Conservation (phyloP, 2,888 invertebrate genomes). For the Pardosa pseudoannulata region DNA sequence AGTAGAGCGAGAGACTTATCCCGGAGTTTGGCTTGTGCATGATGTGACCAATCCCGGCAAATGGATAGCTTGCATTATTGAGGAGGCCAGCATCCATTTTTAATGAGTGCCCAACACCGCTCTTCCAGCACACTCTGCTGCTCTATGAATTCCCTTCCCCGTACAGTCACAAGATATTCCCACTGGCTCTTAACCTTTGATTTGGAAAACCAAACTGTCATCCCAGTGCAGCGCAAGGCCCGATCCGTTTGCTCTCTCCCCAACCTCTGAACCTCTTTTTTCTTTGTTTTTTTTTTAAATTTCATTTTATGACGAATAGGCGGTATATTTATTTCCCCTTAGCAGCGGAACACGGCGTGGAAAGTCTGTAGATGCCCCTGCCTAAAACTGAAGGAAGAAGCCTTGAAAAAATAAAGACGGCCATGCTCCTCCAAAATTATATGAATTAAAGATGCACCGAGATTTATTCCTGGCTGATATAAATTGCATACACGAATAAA, state of each 20-base stretch:
- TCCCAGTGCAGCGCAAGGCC: slow-evolving; percentile 50
- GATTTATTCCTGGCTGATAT: slow-evolving; percentile 66
- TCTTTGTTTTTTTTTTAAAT: slow-evolving; percentile 56
- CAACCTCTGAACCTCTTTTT: slow-evolving; percentile 8
- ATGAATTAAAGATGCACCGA: slow-evolving; percentile 66
- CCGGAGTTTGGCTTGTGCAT: slow-evolving; percentile 41
- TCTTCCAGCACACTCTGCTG: slow-evolving; percentile 25
- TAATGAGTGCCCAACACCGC: slow-evolving; percentile 65
- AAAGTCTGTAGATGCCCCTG: background rate
- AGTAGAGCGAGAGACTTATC: background rate
- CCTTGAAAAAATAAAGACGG: slow-evolving; percentile 44
- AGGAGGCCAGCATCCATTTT: slow-evolving; percentile 55
- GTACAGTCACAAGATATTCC: slow-evolving; percentile 69
- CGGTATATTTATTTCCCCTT: slow-evolving; percentile 65
- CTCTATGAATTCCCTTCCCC: slow-evolving; percentile 39
- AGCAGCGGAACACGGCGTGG: slow-evolving; percentile 40
- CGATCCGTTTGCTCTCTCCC: slow-evolving; percentile 12
- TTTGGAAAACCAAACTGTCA: slow-evolving; percentile 72
- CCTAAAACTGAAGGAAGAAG: background rate
- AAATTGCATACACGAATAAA: slow-evolving; percentile 66
- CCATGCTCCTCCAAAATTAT: slow-evolving; percentile 54
- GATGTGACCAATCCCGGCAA: slow-evolving; percentile 69
- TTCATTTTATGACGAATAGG: slow-evolving; percentile 70
- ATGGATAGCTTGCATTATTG: slow-evolving; percentile 68
- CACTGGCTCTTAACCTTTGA: slow-evolving; percentile 71